Evolutionary conservation across 2,113 vertebrate genomes (phyloP), one percentile per base, ranked within the genome.

Genomic region (Butastur rufipennis): DNA sequence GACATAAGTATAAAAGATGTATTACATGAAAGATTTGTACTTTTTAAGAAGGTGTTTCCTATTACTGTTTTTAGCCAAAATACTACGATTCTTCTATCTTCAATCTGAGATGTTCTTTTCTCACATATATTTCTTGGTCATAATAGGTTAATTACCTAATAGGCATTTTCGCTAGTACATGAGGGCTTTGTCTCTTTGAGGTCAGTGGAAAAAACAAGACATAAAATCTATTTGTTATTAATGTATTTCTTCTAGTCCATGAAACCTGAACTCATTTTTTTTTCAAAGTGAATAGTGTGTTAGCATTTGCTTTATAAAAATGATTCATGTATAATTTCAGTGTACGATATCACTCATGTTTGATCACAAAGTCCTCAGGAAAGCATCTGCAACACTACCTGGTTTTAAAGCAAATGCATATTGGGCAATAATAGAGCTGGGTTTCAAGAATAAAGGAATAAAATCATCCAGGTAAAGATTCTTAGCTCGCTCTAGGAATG

Each of bases 191-290:
- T 42, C 61, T 91, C 55, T 81, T 89, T 45, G 56, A 91, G 78
- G 25, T 73, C 71, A 86, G 29, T 83, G 38, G n/a, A 67, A 85
- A 93, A 87, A 87, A 61, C 7, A 70, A 59, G 90, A 67, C 38
- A 85, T 43, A 93, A 89, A 95, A 97, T 84, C 80, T 85, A 56
- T 84, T 86, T 86, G 40, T 79, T 91, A 81, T 58, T 81, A 84
- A 81, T 89, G 26, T 68, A 79, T 42, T 94, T 90, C 68, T 88
- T 90, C 43, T 68, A 77, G 36, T 11, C 11, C 32, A 62, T 26
- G 56, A 58, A 93, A 42, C 18, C 34, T 8, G 48, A 73, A n/a
- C 3, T 36, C 5, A 1, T 32, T 71, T 75, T 61, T 68, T 53
- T 59, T 12, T 5, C 22, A 66, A 85, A 56, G 27, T 36, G 38